Percentiles rank a stretch among this genome's conserved stretches.
Evolutionary conservation across 2,113 vertebrate species (phyloP).

Genomic region (Periophthalmodon schlosseri): DNA sequence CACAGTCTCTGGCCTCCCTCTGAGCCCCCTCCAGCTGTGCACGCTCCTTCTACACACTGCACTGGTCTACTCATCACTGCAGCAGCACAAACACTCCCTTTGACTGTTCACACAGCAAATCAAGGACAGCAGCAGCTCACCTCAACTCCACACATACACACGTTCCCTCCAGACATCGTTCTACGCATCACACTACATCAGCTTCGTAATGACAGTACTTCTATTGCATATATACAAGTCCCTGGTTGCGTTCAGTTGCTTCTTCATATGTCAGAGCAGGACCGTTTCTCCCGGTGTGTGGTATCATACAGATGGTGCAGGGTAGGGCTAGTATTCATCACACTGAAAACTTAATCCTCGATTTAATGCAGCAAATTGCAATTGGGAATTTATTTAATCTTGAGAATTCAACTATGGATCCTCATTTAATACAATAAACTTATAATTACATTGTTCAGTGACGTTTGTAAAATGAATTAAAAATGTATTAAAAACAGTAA

Average conservation of each 20-base stretch:
- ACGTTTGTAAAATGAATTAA: neutral
- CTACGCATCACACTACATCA: slow-evolving; percentile 37
- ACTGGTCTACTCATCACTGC: slow-evolving; percentile 7
- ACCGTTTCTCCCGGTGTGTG: slow-evolving; percentile 50
- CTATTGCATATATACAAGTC: slow-evolving; percentile 49
- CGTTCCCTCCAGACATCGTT: slow-evolving; percentile 32
- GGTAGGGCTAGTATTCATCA: slow-evolving; percentile 51
- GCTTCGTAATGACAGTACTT: slow-evolving; percentile 66
- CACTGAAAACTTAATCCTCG: neutral
- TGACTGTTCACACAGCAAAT: slow-evolving; percentile 13
- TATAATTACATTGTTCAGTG: neutral
- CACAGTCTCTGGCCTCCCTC: slow-evolving; percentile 35
- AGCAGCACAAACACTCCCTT: slow-evolving; percentile 8
- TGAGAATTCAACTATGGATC: neutral
- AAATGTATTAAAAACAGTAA: neutral
- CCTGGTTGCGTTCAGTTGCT: slow-evolving; percentile 69
- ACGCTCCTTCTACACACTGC: slow-evolving; percentile 16
- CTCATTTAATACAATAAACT: neutral
- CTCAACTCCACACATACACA: slow-evolving; percentile 30
- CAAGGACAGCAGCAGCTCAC: slow-evolving; percentile 1
- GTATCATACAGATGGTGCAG: slow-evolving; percentile 25
- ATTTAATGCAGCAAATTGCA: neutral
- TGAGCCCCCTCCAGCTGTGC: slow-evolving; percentile 4
- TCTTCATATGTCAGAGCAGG: slow-evolving; percentile 39
- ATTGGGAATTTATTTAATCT: neutral